Evolutionary conservation across 2,113 vertebrate species (phyloP).

Genomic region (Danio rerio): GRCz12tu NC_133196.1:6997501-6998000

Average conservation of each 20-base stretch:
- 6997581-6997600: slow-evolving; percentile 41
- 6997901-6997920: no score
- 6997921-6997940: no score
- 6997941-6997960: no score
- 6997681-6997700: slow-evolving; percentile 87
- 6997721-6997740: slow-evolving; percentile 72
- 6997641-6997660: slow-evolving; percentile 62
- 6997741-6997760: slow-evolving; percentile 84
- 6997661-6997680: slow-evolving; percentile 75
- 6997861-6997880: no score
- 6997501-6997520: slow-evolving; percentile 63
- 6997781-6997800: neutral
- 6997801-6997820: neutral
- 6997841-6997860: neutral
- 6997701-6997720: slow-evolving; percentile 76
- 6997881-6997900: no score
- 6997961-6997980: no score
- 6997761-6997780: slow-evolving; percentile 82
- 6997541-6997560: slow-evolving; percentile 51
- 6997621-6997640: slow-evolving; percentile 57
- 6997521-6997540: slow-evolving; percentile 61
- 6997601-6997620: slow-evolving; percentile 2
- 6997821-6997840: slow-evolving; percentile 18
- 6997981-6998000: neutral
- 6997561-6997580: slow-evolving; percentile 55